Percentiles rank a stretch among this genome's conserved stretches.
Evolutionary conservation across 2,113 vertebrate species (phyloP).

Genomic region (Lucifuga dentata): DNA sequence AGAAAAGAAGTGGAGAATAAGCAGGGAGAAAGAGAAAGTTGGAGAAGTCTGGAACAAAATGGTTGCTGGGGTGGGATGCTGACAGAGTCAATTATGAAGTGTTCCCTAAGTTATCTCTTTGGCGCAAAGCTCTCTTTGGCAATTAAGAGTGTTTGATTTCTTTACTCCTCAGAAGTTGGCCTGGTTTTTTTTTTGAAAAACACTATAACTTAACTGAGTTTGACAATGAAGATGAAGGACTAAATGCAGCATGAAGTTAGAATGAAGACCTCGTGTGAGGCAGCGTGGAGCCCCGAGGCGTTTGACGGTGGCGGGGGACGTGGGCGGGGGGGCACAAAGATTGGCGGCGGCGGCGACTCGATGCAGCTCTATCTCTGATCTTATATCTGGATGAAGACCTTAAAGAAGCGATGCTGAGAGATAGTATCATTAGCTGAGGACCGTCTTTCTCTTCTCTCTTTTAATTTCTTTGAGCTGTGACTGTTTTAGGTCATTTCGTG

Average conservation of each 20-base stretch:
- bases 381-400: slow-evolving; percentile 57
- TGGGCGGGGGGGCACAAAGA: not conserved
- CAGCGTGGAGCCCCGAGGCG: slow-evolving; percentile 23
- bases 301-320: slow-evolving; percentile 16
- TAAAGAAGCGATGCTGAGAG: slow-evolving; percentile 37
- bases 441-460: slow-evolving; percentile 27
- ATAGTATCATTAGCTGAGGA: slow-evolving; percentile 25
- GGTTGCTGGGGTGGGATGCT: slow-evolving; percentile 45
- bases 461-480: slow-evolving; percentile 46
- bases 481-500: slow-evolving; percentile 62
- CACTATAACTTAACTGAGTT: slow-evolving; percentile 70
- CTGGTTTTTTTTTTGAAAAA: slow-evolving; percentile 46
- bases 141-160: slow-evolving; percentile 73
- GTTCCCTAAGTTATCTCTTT: slow-evolving; percentile 73
- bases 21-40: too few relatives aligned
- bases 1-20: too few relatives aligned
- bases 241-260: slow-evolving; percentile 60
- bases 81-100: slow-evolving; percentile 73
- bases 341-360: not conserved
- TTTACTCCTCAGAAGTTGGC: slow-evolving; percentile 59
- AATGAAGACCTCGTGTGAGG: slow-evolving; percentile 34
- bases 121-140: slow-evolving; percentile 69
- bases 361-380: slow-evolving; percentile 46
- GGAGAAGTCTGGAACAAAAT: slow-evolving; percentile 32
- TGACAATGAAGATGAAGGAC: slow-evolving; percentile 64